Base-by-base conservation (phyloP, 2,797 vertebrate genomes). In the Hydrocynus forskahlii region DNA sequence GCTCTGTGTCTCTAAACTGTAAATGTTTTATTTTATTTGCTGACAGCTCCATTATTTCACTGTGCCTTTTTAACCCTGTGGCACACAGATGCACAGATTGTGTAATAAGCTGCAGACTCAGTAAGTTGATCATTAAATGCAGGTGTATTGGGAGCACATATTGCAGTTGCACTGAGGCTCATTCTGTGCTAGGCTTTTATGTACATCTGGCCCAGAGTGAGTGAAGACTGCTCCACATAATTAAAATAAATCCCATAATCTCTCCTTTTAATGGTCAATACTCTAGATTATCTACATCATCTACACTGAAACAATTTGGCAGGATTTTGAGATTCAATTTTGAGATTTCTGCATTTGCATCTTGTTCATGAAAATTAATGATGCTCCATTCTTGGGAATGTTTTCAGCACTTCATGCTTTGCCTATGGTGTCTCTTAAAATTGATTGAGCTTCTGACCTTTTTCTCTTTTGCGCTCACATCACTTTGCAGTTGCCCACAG, bases 381-480 rank as follows among this genome's bases (percentile, higher is more conserved):
- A 59, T 59, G 29, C 71, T 59, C 54, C 38, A 17, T 75, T 13
- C 35, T 38, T 9, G 12, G 35, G n/a, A 60, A 5, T 45, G 55
- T 45, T 60, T 74, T 60, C n/a, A 45, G 54, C 54, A 38, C n/a
- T 73, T 43, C 54, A 59, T 12, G 43, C 52, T 59, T 75, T 45
- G 35, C 72, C 55, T 59, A 45, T 75, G 5, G 55, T 60, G n/a
- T 75, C 54, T 75, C 55, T 60, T 78, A 55, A 78, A 82, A 81
- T 23, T 71, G 8, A 88, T 89, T 77, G 86, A 85, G 84, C 87
- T 87, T 80, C 75, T 75, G 72, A 84, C 79, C 43, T 75, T 45
- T 25, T 25, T 52, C 81, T 76, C 45, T 52, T 19, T 48, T 75
- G 64, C 76, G 12, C 43, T 66, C 23, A 63, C 62, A 66, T 38